phyloP scores from a whole-genome alignment of 2,888 invertebrate species.

The Coelinius sp. region DNA sequence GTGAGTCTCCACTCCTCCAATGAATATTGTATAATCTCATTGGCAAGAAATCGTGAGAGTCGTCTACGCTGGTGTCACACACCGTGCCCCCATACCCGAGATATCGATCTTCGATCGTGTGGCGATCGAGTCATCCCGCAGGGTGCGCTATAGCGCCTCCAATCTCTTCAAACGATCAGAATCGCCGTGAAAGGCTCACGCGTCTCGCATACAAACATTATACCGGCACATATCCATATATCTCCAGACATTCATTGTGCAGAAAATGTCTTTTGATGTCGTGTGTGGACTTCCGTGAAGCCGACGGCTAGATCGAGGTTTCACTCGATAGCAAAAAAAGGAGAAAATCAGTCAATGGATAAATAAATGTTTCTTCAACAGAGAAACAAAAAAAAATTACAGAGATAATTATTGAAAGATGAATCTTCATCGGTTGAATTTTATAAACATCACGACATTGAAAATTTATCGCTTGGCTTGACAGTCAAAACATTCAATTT shows the following conservation, averaged over 20 bases:
- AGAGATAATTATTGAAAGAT: background rate
- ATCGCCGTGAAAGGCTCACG: constrained; percentile 3
- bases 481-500: background rate
- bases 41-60: background rate
- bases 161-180: background rate
- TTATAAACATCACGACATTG: background rate
- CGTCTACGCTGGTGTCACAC: constrained; percentile 29
- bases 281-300: constrained; percentile 8
- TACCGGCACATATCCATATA: background rate
- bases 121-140: constrained; percentile 44
- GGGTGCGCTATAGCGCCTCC: constrained; percentile 28
- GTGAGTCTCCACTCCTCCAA: background rate
- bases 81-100: constrained; percentile 38
- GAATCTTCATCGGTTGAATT: background rate
- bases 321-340: background rate
- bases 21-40: background rate
- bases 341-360: background rate
- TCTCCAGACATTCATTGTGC: constrained; percentile 1
- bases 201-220: background rate
- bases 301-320: background rate
- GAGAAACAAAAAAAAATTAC: background rate
- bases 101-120: constrained; percentile 48
- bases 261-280: constrained; percentile 28
- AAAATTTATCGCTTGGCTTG: background rate
- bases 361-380: background rate